Base-by-base conservation (phyloP, 2,797 vertebrate species). In the Natrix natrix region DNA sequence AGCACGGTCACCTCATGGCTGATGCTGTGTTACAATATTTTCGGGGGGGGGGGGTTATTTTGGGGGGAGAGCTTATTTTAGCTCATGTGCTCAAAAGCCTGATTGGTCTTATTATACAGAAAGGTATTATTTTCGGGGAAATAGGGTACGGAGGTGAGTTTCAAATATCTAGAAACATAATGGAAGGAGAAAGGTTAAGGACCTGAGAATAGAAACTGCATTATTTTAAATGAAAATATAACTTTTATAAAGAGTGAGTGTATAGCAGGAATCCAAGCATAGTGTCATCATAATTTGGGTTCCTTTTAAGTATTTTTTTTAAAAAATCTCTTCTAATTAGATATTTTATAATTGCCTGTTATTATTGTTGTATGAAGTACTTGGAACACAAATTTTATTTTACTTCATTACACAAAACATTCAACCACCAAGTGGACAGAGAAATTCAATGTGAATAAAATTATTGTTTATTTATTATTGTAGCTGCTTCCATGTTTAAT, bases 141-240 rank as follows among this genome's bases (percentile, higher is more conserved):
- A 52, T 52, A 52, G 48, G 48, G 48, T 52, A 52, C 56, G 92
- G 90, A 94, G 54, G 43, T 94, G 43, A 28, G 56, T 92, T 43
- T 2, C 16, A 52, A 66, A 43, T 3, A 61, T 8, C 37, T 88
- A 94, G 13, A 63, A 94, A 94, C 78, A 60, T 26, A 7, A 56
- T 74, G 4, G 24, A 60, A 94, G 20, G 56, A 37, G 16, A n/a
- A 54, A 52, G 32, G 4, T 90, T 2, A 16, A 94, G 48, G 26
- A 20, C 24, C 92, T 48, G 16, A 94, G 92, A 91, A 92, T 0
- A 88, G 1, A 10, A 55, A 93, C 92, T 66, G 91, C 22, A 60
- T 63, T 93, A 52, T 0, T 90, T 26, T 11, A 3, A 54, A 8
- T 10, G 28, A 14, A 1, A 5, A 0, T n/a, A 2, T 16, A 94